Evolutionary conservation across 23 tunicate species (phyloP).

Genomic region (Clavelina lepadiformis): DNA sequence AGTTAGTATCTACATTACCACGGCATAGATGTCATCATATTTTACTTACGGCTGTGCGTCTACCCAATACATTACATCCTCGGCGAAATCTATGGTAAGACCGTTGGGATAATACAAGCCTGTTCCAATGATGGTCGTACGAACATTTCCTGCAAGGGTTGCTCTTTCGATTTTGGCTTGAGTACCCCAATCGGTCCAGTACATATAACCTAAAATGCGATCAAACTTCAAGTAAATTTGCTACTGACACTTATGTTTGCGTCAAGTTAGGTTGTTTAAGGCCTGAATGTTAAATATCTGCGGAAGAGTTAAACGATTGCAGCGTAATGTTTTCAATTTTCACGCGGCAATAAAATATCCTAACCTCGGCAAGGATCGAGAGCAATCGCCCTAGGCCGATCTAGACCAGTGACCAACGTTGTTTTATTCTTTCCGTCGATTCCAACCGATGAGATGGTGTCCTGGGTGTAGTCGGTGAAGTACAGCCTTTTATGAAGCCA

Average conservation of each 20-base stretch:
- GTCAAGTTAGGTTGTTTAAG: too few species aligned
- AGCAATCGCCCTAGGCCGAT: slow-evolving; percentile 60
- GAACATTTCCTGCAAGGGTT: slow-evolving; percentile 70
- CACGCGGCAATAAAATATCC: background rate
- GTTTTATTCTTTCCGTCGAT: slow-evolving; percentile 59
- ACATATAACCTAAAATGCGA: slow-evolving; percentile 64
- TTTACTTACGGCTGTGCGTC: slow-evolving; percentile 78
- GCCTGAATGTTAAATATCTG: too few species aligned
- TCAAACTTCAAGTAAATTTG: too few species aligned
- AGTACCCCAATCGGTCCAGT: slow-evolving; percentile 85
- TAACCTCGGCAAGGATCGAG: slow-evolving; percentile 81
- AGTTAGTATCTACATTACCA: too few species aligned
- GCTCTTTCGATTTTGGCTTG: slow-evolving; percentile 63
- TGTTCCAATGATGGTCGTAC: slow-evolving; percentile 23
- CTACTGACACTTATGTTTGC: too few species aligned
- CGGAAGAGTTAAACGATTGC: too few species aligned
- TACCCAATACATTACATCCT: slow-evolving; percentile 73
- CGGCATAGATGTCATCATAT: too few species aligned
- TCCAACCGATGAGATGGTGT: slow-evolving; percentile 41
- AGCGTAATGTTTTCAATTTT: background rate
- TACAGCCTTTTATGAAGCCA: slow-evolving; percentile 66
- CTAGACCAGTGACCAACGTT: slow-evolving; percentile 45
- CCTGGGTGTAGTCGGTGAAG: slow-evolving; percentile 47
- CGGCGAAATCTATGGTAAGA: slow-evolving; percentile 58
- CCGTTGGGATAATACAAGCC: slow-evolving; percentile 83